These are phyloP conservation scores for Aphelinus certus DNA, from an alignment of 1,140 invertebrate genomes.

Conservation along the genomic window DNA sequence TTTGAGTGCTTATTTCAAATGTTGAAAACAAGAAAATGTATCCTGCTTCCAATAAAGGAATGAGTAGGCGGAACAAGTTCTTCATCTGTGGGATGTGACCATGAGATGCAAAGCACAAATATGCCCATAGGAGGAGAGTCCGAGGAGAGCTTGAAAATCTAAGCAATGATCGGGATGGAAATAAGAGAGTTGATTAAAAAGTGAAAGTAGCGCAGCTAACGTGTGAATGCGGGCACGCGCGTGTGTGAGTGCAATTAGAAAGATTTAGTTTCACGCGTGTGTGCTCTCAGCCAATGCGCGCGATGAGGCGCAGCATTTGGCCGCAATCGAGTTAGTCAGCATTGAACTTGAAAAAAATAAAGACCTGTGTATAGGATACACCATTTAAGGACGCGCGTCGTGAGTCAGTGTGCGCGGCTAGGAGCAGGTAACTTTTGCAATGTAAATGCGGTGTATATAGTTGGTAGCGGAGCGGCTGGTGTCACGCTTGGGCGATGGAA, in stretches of 20 bases:
- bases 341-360: slow-evolving; percentile 24
- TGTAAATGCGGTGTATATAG: not conserved
- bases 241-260: not conserved
- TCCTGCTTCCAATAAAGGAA: slow-evolving; percentile 35
- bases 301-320: too few species aligned
- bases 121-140: slow-evolving; percentile 49
- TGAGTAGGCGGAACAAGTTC: slow-evolving; percentile 56
- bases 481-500: too few species aligned
- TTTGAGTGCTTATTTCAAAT: slow-evolving; percentile 26
- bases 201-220: not conserved
- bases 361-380: not conserved
- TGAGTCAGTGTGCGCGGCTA: slow-evolving; percentile 12
- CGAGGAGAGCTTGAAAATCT: not conserved
- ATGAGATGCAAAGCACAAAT: slow-evolving; percentile 49
- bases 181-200: slow-evolving; percentile 11
- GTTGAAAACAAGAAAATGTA: slow-evolving; percentile 13
- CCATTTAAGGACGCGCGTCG: slow-evolving; percentile 5
- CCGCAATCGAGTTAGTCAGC: not conserved
- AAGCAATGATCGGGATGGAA: not conserved
- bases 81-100: slow-evolving; percentile 53
- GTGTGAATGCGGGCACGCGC: too few species aligned
- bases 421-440: slow-evolving; percentile 4
- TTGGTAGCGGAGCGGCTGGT: too few species aligned
- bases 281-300: not conserved
- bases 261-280: not conserved